Base-by-base conservation (phyloP, 2,888 invertebrate species). In the Hydrotaea cyrtoneurina region DNA sequence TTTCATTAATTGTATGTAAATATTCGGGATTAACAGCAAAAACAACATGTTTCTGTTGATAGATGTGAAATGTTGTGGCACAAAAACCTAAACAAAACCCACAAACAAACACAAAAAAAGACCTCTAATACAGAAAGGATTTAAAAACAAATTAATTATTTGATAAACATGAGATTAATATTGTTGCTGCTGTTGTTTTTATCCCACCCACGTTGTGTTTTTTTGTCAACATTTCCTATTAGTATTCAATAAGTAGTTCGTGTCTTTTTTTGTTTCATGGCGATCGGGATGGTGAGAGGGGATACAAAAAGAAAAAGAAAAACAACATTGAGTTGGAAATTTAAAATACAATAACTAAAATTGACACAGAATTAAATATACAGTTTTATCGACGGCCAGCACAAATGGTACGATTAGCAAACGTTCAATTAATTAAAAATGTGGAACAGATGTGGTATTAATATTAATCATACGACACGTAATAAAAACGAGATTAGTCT, bases 131-230 rank as follows among this genome's bases (percentile, higher is more conserved):
- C 13, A 78, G 57, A 43, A 39, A 66, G 17, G 69, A 59, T 59
- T 78, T 78, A 78, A 78, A 78, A 78, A 78, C 78, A 78, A 78
- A 78, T 78, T 78, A 78, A 78, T 71, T 78, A 78, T 78, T 71
- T 59, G 43, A 78, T 78, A 78, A 78, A 78, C 57, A 78, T 31
- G 71, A 43, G 78, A 71, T 78, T 71, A 71, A 71, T 71, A 69
- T 43, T 69, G 69, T 69, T 21, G 43, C 23, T 69, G 43, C 43
- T 69, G 23, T 21, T 46, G 43, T 66, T 26, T 43, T 66, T 53
- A 31, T 31, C 7, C 31, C 31, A n/a, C n/a, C 26, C 46, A 15
- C 26, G 36, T n/a, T n/a, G n/a, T n/a, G 15, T 64, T 64, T 64
- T 64, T 64, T 64, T 64, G n/a, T n/a, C n/a, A n/a, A n/a, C n/a